A percentile compares a stretch with the other conserved stretches of the same genome.
phyloP scores from a whole-genome alignment of 2,113 vertebrate genomes.

The Plestiodon gilberti region DNA sequence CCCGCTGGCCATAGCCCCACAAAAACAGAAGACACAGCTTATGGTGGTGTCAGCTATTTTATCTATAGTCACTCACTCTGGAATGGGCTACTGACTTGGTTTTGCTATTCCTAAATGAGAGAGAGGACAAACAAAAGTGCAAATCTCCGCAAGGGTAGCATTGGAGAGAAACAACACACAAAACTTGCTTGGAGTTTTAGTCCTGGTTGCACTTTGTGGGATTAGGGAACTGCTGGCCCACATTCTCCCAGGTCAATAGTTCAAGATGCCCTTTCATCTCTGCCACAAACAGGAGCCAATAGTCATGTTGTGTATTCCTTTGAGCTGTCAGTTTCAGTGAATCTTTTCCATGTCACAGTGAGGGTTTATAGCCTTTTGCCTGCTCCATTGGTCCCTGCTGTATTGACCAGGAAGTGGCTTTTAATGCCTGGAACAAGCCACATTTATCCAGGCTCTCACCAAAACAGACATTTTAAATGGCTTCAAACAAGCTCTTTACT shows the following conservation, averaged over 20 bases:
- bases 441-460: conserved; percentile 11
- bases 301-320: conserved; percentile 13
- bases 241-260: conserved; percentile 4
- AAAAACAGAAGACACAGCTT: not conserved
- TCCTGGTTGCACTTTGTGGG: not conserved
- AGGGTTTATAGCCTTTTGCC: conserved; percentile 14
- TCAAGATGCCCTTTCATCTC: conserved; percentile 26
- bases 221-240: not conserved
- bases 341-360: conserved; percentile 14
- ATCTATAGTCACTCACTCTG: not conserved
- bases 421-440: conserved; percentile 19
- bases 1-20: not conserved
- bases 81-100: not conserved
- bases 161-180: not conserved
- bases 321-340: conserved; percentile 19
- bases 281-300: not conserved
- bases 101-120: not conserved
- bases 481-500: conserved; percentile 9
- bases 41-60: not conserved
- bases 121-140: too few relatives aligned
- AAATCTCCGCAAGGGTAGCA: not conserved
- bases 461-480: conserved; percentile 28
- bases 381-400: conserved; percentile 20
- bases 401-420: conserved; percentile 32
- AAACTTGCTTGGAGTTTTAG: not conserved